Conservation (phyloP, 53 echinoderm and acorn worm species). For the Glandiceps talaboti region DNA sequence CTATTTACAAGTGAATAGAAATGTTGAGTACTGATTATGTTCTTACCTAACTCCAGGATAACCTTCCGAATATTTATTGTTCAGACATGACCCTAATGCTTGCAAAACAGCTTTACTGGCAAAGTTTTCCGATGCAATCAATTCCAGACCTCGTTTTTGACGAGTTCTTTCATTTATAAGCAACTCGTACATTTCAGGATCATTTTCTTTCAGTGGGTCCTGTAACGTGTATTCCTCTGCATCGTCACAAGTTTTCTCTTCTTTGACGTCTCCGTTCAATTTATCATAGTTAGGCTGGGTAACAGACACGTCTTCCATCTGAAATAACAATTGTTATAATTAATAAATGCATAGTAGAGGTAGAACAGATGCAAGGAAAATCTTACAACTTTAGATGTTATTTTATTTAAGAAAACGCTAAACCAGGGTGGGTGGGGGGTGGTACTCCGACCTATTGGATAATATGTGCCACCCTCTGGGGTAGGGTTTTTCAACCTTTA, state of each 20-base stretch:
- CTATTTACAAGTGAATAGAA: no score
- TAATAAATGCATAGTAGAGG: no score
- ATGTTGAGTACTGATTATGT: no score
- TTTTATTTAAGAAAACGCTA: no score
- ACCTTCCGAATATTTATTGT: constrained; percentile 97
- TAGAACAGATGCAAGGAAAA: no score
- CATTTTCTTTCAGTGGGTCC: constrained; percentile 67
- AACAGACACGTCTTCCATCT: not conserved
- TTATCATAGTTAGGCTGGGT: not conserved
- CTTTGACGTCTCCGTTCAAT: not conserved
- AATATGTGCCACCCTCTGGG: no score
- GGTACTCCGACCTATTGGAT: no score
- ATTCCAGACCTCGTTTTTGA: constrained; percentile 70
- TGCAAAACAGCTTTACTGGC: constrained; percentile 86
- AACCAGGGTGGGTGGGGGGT: no score
- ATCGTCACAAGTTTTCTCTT: constrained; percentile 6
- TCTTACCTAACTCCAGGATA: constrained; percentile 95
- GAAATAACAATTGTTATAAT: no score
- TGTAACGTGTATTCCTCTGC: constrained; percentile 45
- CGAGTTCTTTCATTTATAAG: constrained; percentile 77
- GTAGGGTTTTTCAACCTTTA: no score
- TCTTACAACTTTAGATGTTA: no score
- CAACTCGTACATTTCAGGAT: constrained; percentile 63
- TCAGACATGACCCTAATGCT: constrained; percentile 83
- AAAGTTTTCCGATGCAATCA: constrained; percentile 97